Conservation (phyloP, 2,113 vertebrate species). For the Fregetta grallaria region DNA sequence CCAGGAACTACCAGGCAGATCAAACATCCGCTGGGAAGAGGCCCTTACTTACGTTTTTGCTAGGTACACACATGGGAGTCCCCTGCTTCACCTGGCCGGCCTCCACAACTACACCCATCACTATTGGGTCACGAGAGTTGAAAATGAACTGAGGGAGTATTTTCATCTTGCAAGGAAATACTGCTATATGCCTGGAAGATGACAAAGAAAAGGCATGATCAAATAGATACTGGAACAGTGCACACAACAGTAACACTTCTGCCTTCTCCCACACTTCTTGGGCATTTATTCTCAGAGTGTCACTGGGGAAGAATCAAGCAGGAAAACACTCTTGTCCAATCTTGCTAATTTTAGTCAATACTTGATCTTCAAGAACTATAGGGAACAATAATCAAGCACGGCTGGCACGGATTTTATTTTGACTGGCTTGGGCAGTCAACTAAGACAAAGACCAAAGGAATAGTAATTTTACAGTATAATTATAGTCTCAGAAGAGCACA, state of each 20-base stretch:
- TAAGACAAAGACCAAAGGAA: background rate
- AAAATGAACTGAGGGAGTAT: slow-evolving; percentile 98
- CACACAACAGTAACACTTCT: background rate
- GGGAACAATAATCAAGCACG: background rate
- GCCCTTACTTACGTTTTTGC: slow-evolving; percentile 86
- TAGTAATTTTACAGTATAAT: background rate
- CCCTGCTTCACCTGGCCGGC: slow-evolving; percentile 91
- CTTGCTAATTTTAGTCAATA: background rate
- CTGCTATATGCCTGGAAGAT: slow-evolving; percentile 85
- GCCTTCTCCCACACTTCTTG: background rate
- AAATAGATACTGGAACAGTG: accelerated
- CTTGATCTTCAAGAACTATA: background rate
- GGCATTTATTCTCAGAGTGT: background rate
- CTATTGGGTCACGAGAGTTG: slow-evolving; percentile 97
- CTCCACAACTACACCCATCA: slow-evolving; percentile 91
- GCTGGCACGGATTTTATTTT: background rate
- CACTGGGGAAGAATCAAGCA: background rate
- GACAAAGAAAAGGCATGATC: background rate
- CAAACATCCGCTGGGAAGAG: background rate
- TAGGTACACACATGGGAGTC: slow-evolving; percentile 92
- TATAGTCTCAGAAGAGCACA: background rate
- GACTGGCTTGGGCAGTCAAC: background rate
- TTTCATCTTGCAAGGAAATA: slow-evolving; percentile 93
- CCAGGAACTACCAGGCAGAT: background rate
- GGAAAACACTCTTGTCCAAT: background rate